Evolutionary conservation across 2,113 vertebrate species (phyloP).

Genomic region (Ochotona princeps): DNA sequence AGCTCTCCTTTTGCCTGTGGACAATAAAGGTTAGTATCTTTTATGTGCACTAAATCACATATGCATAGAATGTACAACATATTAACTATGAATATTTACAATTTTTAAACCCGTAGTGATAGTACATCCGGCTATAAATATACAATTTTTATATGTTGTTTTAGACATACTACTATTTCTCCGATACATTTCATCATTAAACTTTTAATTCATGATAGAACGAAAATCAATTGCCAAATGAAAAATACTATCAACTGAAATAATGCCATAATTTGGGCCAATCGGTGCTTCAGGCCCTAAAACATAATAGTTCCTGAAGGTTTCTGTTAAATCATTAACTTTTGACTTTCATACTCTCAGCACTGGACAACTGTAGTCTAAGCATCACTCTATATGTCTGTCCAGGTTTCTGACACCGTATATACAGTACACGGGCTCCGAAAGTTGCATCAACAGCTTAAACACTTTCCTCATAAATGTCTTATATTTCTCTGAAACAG

Average conservation of each 20-base stretch:
- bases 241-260: conserved; percentile 30
- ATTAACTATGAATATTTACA: conserved; percentile 5
- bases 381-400: neutral
- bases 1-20: neutral
- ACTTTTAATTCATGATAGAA: conserved; percentile 58
- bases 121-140: conserved; percentile 31
- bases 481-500: conserved; percentile 82
- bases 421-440: conserved; percentile 55
- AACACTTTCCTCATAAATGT: conserved; percentile 76
- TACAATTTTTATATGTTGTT: conserved; percentile 42
- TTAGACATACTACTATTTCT: conserved; percentile 44
- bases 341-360: conserved; percentile 56
- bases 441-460: conserved; percentile 67
- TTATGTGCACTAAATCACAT: conserved; percentile 8
- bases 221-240: conserved; percentile 33
- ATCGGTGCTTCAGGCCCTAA: conserved; percentile 56
- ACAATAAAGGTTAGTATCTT: conserved; percentile 36
- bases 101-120: neutral
- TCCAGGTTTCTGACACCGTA: neutral
- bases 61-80: neutral
- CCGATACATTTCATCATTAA: conserved; percentile 42
- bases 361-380: neutral
- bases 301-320: conserved; percentile 50
- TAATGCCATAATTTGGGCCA: conserved; percentile 26
- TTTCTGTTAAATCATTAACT: conserved; percentile 42